Evolutionary conservation across 1,140 invertebrate genomes (phyloP), one percentile per base, ranked within the genome.

Genomic region (Sinella curviseta): DNA sequence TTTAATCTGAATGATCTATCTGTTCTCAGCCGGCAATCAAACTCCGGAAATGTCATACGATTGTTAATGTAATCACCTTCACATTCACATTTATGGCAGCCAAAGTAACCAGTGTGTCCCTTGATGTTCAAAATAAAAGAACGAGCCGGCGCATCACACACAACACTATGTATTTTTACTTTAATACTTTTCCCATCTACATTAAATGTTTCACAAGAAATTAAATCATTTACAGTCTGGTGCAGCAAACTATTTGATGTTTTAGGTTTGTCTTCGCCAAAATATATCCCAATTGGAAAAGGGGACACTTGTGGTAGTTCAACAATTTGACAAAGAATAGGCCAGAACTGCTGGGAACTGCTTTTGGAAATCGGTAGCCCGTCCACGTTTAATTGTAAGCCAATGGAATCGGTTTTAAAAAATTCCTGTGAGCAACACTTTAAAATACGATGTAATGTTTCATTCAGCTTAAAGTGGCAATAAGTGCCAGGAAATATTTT

Each of bases 121-220:
- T 85, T 86, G 14, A 83, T 82, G 12, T 78, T n/a, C 34, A 83
- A 82, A 0, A 87, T 78, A 79, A 85, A 85, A 28, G 85, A 80
- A 26, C 82, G 70, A 1, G 85, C 86, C 1, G 85, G 85, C 0
- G 85, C 82, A 84, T 87, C 86, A 81, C 85, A 86, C 28, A 86
- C 79, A 39, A 86, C 60, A 76, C 74, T 79, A 34, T 77, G 14
- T 14, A 85, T 74, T 48, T 8, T 12, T 20, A 48, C 8, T 8
- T 48, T 48, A 48, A 48, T 48, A 48, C 39, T 8, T 12, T 48
- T 12, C 8, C 39, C 8, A 48, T 48, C 39, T 12, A 48, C 8
- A 33, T 48, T 8, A 65, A 86, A 14, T 12, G 8, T 4, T 20
- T 26, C 77, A 12, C 26, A 83, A 16, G 1, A 73, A 24, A 70